A percentile compares a stretch with the other conserved stretches of the same genome.
phyloP scores from a whole-genome alignment of 92 coral and sea anemone species.

The Zoanthus gigantus region DNA sequence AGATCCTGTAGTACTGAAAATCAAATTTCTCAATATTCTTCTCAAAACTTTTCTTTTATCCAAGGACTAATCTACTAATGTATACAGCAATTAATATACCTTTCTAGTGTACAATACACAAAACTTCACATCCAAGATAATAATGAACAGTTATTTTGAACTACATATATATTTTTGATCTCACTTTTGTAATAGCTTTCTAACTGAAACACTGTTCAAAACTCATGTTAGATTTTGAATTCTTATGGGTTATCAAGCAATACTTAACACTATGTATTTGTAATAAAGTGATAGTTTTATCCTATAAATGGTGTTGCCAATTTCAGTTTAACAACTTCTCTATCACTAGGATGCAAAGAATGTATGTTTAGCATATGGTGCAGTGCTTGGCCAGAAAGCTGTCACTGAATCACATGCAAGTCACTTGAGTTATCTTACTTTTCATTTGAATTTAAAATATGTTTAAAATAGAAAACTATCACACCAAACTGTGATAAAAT shows the following conservation, averaged over 20 bases:
- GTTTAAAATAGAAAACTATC: neutral
- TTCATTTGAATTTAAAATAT: neutral
- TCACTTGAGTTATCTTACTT: neutral
- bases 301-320: neutral
- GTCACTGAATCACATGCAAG: neutral
- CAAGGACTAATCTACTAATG: neutral
- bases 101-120: neutral
- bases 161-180: neutral
- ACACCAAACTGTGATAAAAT: neutral
- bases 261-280: neutral
- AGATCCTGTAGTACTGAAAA: conserved; percentile 33
- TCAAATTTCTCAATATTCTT: conserved; percentile 23
- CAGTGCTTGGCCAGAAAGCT: neutral
- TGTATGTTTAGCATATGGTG: neutral
- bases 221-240: neutral
- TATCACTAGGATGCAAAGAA: neutral
- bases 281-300: neutral
- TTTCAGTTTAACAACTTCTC: neutral
- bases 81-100: conserved; percentile 21
- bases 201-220: neutral
- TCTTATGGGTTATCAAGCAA: neutral
- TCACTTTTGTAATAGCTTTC: neutral
- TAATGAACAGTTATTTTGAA: neutral
- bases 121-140: neutral
- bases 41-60: neutral